These are phyloP conservation scores for Drosophila grimshawi DNA, from an alignment of 1,140 invertebrate species.

Conservation along the genomic window DNA sequence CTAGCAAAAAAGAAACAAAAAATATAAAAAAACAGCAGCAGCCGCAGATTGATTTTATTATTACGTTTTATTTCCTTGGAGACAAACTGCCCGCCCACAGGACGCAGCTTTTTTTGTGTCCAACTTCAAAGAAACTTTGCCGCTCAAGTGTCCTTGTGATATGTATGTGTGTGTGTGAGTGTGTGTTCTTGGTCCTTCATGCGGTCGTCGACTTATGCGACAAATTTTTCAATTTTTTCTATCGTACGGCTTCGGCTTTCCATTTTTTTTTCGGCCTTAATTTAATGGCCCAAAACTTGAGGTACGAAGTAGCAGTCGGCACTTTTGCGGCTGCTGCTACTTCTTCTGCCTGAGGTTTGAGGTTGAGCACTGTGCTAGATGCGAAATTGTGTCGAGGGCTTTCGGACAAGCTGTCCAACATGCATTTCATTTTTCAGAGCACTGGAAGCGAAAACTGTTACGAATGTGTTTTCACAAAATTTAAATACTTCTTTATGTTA, in stretches of 20 bases:
- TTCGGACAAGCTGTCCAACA: not conserved
- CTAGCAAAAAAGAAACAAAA: not conserved
- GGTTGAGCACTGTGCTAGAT: constrained; percentile 11
- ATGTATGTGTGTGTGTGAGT: constrained; percentile 28
- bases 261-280: constrained; percentile 51
- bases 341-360: not conserved
- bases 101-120: constrained; percentile 59
- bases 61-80: constrained; percentile 82
- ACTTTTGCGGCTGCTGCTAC: constrained; percentile 65
- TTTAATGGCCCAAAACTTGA: constrained; percentile 56
- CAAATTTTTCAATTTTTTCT: constrained; percentile 68
- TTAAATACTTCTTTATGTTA: not conserved
- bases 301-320: constrained; percentile 53
- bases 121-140: constrained; percentile 77
- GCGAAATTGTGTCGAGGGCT: constrained; percentile 40
- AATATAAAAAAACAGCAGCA: constrained; percentile 25
- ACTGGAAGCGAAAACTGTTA: not conserved
- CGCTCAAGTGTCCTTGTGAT: constrained; percentile 68
- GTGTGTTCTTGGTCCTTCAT: constrained; percentile 44
- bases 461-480: not conserved
- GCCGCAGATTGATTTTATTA: constrained; percentile 77
- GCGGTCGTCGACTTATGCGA: constrained; percentile 68
- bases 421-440: not conserved
- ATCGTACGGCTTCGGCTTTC: constrained; percentile 58
- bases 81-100: constrained; percentile 66